Evolutionary conservation across 2,797 vertebrate species (phyloP).

Genomic region (Myotis planiceps): DNA sequence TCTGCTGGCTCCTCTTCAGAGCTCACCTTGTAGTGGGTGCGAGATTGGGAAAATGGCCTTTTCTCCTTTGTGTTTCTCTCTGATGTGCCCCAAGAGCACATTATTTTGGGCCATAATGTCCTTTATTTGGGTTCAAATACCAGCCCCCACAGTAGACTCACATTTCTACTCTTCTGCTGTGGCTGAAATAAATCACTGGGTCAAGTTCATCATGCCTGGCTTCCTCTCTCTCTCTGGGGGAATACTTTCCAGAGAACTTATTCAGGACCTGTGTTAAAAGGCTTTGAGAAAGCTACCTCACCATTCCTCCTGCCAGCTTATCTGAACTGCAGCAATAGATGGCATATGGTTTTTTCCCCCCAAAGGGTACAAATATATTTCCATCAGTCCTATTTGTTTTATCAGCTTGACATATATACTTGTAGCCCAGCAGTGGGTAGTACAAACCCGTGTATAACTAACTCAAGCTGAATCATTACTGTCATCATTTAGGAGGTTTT

Average conservation of each 20-base stretch:
- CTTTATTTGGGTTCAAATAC: slow-evolving; percentile 21
- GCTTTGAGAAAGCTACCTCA: background rate
- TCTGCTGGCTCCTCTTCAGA: background rate
- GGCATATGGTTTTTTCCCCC: background rate
- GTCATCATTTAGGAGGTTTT: background rate
- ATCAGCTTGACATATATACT: background rate
- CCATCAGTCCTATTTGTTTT: background rate
- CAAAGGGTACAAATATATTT: background rate
- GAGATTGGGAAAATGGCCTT: background rate
- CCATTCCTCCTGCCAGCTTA: background rate
- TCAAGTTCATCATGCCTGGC: background rate
- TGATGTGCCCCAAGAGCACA: background rate
- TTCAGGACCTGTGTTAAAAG: background rate
- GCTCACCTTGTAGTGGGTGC: background rate
- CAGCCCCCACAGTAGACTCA: background rate
- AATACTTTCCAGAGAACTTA: background rate
- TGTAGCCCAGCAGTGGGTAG: background rate
- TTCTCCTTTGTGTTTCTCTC: background rate
- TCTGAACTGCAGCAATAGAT: background rate
- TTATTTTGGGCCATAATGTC: background rate
- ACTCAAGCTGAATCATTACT: background rate
- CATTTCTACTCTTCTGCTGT: background rate
- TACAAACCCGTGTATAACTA: background rate
- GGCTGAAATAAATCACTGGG: background rate
- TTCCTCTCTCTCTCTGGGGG: background rate